phyloP scores from a whole-genome alignment of 1,140 invertebrate genomes.

The Apis cerana region DNA sequence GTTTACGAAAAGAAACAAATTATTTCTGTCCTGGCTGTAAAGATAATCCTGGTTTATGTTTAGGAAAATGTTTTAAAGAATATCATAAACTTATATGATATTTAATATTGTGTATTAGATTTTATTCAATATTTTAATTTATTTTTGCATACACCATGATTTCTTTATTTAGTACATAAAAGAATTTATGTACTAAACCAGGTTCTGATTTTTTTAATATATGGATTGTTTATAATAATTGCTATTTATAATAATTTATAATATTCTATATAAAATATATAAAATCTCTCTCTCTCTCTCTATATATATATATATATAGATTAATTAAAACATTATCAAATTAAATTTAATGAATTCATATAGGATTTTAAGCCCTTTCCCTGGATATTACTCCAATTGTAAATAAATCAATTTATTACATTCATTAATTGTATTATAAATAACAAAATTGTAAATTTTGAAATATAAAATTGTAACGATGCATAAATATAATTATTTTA shows the following conservation, averaged over 20 bases:
- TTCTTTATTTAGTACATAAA: not conserved
- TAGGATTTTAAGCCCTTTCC: not conserved
- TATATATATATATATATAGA: not conserved
- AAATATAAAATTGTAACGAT: not conserved
- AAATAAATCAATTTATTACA: not conserved
- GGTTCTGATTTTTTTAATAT: not conserved
- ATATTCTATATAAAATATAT: not conserved
- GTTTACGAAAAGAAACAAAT: constrained; percentile 22
- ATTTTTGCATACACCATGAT: not conserved
- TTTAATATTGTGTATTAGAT: not conserved
- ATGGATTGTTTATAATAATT: not conserved
- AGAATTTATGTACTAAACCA: not conserved
- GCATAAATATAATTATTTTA: not conserved
- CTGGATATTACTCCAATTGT: not conserved
- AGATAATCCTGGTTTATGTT: constrained; percentile 33
- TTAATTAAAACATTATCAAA: not conserved
- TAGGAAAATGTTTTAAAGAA: constrained; percentile 28
- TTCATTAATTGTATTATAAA: not conserved
- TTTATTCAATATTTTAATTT: not conserved
- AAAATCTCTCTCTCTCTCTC: no score
- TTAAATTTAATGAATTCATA: not conserved
- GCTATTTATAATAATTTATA: not conserved
- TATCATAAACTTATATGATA: constrained; percentile 18
- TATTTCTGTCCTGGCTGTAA: constrained; percentile 28
- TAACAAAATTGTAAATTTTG: not conserved